Evolutionary conservation across 2,113 vertebrate species (phyloP).

Genomic region (Blennius ocellaris): DNA sequence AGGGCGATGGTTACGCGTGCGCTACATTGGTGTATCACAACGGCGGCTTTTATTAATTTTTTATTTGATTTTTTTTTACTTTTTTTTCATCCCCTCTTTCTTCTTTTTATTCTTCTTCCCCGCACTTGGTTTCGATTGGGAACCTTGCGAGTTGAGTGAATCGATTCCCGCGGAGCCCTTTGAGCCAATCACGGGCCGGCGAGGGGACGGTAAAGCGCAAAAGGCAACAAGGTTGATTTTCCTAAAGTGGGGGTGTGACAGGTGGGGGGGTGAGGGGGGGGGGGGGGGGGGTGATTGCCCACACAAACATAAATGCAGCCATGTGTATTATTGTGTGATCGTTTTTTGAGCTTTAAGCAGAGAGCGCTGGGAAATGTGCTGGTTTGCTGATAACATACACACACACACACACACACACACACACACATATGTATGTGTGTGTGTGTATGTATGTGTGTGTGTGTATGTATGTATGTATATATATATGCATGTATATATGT

Average conservation of each 20-base stretch:
- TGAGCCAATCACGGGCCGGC: slow-evolving; percentile 62
- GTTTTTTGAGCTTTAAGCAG: not conserved
- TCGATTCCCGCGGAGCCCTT: slow-evolving; percentile 66
- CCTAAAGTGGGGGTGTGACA: slow-evolving; percentile 60
- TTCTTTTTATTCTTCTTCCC: slow-evolving; percentile 30
- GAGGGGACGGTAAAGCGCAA: slow-evolving; percentile 52
- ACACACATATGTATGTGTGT: too few relatives aligned
- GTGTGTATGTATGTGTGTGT: too few relatives aligned
- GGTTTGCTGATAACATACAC: too few relatives aligned
- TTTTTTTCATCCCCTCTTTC: not conserved
- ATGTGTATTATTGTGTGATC: slow-evolving; percentile 22
- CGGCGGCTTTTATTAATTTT: not conserved
- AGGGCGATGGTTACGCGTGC: not conserved
- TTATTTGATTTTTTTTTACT: too few relatives aligned
- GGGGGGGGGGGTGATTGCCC: slow-evolving; percentile 48
- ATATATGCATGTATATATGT: too few relatives aligned
- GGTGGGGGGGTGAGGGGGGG: slow-evolving; percentile 54
- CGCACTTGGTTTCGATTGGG: slow-evolving; percentile 57
- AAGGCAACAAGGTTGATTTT: slow-evolving; percentile 65
- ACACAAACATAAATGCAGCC: slow-evolving; percentile 19
- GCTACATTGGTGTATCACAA: not conserved
- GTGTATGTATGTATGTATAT: too few relatives aligned
- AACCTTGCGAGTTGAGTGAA: slow-evolving; percentile 57
- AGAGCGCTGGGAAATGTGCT: not conserved
- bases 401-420: too few relatives aligned